These are phyloP conservation scores for Corapipo altera DNA, from an alignment of 2,113 vertebrate species.

Conservation along the genomic window DNA sequence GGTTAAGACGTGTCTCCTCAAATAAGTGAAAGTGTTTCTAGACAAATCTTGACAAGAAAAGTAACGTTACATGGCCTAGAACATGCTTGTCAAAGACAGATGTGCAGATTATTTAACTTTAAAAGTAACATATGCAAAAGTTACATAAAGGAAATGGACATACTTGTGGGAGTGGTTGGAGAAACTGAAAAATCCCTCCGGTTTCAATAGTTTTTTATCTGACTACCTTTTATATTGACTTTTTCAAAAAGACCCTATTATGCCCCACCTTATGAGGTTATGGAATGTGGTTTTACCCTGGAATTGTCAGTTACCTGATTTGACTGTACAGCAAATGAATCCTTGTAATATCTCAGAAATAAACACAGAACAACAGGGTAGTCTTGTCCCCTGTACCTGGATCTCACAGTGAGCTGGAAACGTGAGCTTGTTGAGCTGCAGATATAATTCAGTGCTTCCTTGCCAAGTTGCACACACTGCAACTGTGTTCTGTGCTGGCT, in stretches of 20 bases:
- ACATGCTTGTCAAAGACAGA: background rate
- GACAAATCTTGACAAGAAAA: background rate
- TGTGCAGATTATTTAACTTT: background rate
- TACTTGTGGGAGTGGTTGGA: background rate
- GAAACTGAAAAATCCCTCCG: background rate
- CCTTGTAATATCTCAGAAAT: background rate
- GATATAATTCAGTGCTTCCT: accelerated
- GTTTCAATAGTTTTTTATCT: background rate
- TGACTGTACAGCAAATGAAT: background rate
- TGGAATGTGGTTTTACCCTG: background rate
- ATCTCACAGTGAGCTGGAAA: background rate
- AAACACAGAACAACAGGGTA: background rate
- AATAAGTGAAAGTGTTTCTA: background rate
- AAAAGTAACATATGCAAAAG: background rate
- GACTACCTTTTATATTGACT: background rate
- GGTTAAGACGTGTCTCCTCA: background rate
- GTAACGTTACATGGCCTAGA: background rate
- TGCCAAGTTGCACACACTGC: background rate
- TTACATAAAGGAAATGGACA: background rate
- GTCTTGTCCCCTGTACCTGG: background rate
- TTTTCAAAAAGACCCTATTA: background rate
- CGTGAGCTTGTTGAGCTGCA: background rate
- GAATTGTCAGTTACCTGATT: background rate
- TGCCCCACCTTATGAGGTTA: background rate
- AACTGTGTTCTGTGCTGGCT: background rate